A percentile compares a stretch with the other conserved stretches of the same genome.
phyloP scores from a whole-genome alignment of 2,888 invertebrate genomes.

The Phania funesta region DNA sequence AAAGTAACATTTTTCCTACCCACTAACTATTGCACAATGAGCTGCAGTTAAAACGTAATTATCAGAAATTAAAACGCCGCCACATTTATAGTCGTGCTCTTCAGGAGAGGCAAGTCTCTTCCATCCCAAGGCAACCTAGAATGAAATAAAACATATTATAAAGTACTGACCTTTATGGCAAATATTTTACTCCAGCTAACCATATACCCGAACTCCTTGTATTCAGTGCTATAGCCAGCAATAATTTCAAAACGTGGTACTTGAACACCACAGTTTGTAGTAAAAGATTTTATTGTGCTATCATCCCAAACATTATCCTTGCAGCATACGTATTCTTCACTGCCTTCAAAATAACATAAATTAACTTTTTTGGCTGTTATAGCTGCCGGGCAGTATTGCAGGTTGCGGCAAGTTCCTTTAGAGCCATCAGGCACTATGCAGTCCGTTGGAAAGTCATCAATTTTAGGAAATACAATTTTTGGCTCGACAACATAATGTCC shows the following conservation, averaged over 20 bases:
- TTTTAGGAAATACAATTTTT: constrained; percentile 56
- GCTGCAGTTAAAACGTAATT: constrained; percentile 63
- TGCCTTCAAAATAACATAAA: constrained; percentile 66
- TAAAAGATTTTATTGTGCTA: constrained; percentile 6
- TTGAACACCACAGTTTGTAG: constrained; percentile 23
- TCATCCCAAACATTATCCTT: constrained; percentile 48
- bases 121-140: constrained; percentile 65
- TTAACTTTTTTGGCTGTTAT: constrained; percentile 52
- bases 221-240: constrained; percentile 51
- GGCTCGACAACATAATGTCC: not conserved
- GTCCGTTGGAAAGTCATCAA: constrained; percentile 58
- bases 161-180: not conserved
- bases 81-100: constrained; percentile 62
- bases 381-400: constrained; percentile 66
- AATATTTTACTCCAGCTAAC: constrained; percentile 8
- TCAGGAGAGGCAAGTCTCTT: not conserved
- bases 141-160: not conserved
- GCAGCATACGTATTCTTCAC: constrained; percentile 68
- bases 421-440: constrained; percentile 56
- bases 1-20: constrained; percentile 28
- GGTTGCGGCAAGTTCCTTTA: constrained; percentile 61
- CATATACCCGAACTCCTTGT: constrained; percentile 68
- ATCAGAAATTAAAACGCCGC: constrained; percentile 57
- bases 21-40: constrained; percentile 57
- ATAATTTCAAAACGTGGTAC: not conserved